Percentiles rank a stretch among this genome's conserved stretches.
These are phyloP conservation scores for Glyphotaelius pellucidus DNA, from an alignment of 2,888 invertebrate genomes.

Conservation along the genomic window DNA sequence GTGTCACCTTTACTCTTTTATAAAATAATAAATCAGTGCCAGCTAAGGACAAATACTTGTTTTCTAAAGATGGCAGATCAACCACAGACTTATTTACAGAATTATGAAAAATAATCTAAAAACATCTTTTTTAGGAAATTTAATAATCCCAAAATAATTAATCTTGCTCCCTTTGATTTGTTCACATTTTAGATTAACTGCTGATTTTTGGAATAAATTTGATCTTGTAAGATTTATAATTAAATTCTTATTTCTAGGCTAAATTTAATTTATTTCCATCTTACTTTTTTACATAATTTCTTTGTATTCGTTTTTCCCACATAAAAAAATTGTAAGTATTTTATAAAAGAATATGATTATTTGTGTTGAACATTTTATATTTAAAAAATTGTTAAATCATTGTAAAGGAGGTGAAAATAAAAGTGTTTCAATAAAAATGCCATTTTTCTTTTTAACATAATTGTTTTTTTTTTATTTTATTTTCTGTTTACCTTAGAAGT, in stretches of 20 bases:
- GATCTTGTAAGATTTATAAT: neutral
- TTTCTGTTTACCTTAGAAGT: neutral
- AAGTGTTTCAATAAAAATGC: slow-evolving; percentile 44
- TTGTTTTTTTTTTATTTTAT: slow-evolving; percentile 9
- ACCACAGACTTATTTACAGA: too few species aligned
- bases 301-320: neutral
- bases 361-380: slow-evolving; percentile 43
- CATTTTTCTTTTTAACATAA: neutral
- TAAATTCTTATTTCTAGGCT: neutral
- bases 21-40: neutral
- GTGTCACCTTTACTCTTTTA: neutral
- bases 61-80: neutral
- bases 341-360: slow-evolving; percentile 11
- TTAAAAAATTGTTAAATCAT: slow-evolving; percentile 47
- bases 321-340: slow-evolving; percentile 9
- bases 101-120: too few species aligned
- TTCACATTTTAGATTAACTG: neutral
- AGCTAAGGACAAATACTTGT: neutral
- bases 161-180: neutral
- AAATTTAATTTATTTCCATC: neutral
- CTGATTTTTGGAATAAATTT: neutral
- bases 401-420: slow-evolving; percentile 45
- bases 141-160: neutral
- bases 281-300: neutral
- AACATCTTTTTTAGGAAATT: too few species aligned